Percentiles rank a stretch among this genome's conserved stretches.
Evolutionary conservation across 2,113 vertebrate species (phyloP).

Genomic region (Phaethornis superciliosus): DNA sequence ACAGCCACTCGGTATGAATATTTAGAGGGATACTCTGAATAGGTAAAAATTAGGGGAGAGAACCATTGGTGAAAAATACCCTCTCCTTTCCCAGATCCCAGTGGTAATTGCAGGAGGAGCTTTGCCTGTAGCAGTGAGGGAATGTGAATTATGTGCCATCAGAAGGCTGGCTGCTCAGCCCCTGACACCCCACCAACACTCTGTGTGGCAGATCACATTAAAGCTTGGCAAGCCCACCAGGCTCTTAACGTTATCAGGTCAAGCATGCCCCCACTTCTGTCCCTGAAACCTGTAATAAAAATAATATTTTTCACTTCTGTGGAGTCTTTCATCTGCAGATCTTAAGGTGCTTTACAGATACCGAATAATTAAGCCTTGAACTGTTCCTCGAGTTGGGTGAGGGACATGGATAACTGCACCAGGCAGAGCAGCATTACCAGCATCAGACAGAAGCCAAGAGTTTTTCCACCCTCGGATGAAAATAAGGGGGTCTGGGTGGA

Average conservation of each 20-base stretch:
- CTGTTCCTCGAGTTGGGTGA: not conserved
- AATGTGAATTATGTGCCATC: not conserved
- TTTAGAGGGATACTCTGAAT: not conserved
- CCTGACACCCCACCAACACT: not conserved
- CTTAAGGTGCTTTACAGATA: not conserved
- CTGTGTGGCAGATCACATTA: not conserved
- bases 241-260: not conserved
- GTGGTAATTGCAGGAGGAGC: not conserved
- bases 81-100: not conserved
- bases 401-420: not conserved
- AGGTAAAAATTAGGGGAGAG: not conserved
- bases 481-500: not conserved
- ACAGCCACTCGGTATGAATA: not conserved
- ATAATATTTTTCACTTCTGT: not conserved
- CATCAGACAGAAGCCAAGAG: not conserved
- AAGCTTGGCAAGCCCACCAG: slow-evolving; percentile 13
- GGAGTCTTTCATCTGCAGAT: not conserved
- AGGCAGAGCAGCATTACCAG: not conserved
- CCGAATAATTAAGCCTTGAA: not conserved
- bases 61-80: not conserved
- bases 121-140: not conserved
- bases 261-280: not conserved
- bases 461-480: not conserved
- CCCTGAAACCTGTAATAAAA: not conserved
- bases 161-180: not conserved